phyloP scores from a whole-genome alignment of 2,797 vertebrate genomes.

The Mormyrus hasselquistii region DNA sequence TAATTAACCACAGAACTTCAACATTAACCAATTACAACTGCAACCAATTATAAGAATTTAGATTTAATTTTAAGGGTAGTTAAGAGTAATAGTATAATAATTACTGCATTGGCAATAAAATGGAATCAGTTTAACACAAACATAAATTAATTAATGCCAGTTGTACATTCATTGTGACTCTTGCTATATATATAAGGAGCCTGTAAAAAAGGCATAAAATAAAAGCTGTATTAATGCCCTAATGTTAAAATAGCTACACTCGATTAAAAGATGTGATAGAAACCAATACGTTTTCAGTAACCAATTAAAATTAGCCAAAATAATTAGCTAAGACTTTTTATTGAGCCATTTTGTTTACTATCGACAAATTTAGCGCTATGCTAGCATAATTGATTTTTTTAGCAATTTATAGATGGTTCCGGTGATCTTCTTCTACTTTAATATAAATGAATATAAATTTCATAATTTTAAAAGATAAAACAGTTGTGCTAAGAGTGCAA shows the following conservation, averaged over 20 bases:
- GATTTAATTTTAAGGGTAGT: not conserved
- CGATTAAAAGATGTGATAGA: not conserved
- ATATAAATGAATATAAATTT: not conserved
- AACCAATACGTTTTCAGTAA: not conserved
- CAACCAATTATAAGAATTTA: not conserved
- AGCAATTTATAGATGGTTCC: not conserved
- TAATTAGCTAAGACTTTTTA: not conserved
- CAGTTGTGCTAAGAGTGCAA: not conserved
- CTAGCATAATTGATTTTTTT: not conserved
- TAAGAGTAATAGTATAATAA: not conserved
- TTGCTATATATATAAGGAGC: not conserved
- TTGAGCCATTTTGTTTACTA: not conserved
- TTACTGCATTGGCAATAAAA: not conserved
- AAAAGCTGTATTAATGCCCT: not conserved
- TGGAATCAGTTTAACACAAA: not conserved
- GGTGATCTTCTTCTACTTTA: not conserved
- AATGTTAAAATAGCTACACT: not conserved
- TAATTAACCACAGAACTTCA: not conserved
- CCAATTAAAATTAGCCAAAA: not conserved
- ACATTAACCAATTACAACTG: not conserved
- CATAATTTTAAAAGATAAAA: not conserved
- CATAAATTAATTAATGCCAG: not conserved
- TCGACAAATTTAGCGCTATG: not conserved
- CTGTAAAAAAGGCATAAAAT: not conserved
- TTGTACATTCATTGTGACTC: not conserved